Conservation (phyloP, 2,888 invertebrate genomes). For the Camptogramma bilineatum region DNA sequence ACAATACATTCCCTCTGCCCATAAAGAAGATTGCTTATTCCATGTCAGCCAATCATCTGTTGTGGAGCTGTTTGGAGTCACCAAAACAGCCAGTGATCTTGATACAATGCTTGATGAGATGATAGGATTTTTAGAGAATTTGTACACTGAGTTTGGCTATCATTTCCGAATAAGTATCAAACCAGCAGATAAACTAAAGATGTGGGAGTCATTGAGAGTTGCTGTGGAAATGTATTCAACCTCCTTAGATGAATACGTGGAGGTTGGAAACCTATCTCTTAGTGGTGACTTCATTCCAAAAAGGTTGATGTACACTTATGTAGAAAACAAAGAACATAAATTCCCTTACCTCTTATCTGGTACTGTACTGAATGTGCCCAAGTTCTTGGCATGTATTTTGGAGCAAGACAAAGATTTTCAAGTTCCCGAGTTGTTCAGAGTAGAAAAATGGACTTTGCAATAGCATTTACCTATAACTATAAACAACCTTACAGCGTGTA, state of each 20-base stretch:
- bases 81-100: constrained; percentile 76
- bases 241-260: constrained; percentile 86
- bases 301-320: constrained; percentile 89
- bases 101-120: constrained; percentile 85
- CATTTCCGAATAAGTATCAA: constrained; percentile 88
- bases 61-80: constrained; percentile 87
- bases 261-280: constrained; percentile 90
- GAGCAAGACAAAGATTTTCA: constrained; percentile 84
- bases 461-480: background rate
- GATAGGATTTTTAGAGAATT: constrained; percentile 76
- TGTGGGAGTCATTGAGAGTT: constrained; percentile 88
- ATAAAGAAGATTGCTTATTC: constrained; percentile 84
- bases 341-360: constrained; percentile 91
- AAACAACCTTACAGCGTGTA: background rate
- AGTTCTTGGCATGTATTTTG: constrained; percentile 89
- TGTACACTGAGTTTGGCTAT: constrained; percentile 88
- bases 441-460: constrained; percentile 59
- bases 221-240: constrained; percentile 91
- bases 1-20: constrained; percentile 85
- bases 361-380: constrained; percentile 90
- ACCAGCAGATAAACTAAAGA: constrained; percentile 86
- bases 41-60: constrained; percentile 89
- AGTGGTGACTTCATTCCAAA: constrained; percentile 91
- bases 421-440: constrained; percentile 63
- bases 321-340: constrained; percentile 82